These are phyloP conservation scores for Lasiurus cinereus DNA, from an alignment of 2,113 vertebrate species.

Conservation along the genomic window DNA sequence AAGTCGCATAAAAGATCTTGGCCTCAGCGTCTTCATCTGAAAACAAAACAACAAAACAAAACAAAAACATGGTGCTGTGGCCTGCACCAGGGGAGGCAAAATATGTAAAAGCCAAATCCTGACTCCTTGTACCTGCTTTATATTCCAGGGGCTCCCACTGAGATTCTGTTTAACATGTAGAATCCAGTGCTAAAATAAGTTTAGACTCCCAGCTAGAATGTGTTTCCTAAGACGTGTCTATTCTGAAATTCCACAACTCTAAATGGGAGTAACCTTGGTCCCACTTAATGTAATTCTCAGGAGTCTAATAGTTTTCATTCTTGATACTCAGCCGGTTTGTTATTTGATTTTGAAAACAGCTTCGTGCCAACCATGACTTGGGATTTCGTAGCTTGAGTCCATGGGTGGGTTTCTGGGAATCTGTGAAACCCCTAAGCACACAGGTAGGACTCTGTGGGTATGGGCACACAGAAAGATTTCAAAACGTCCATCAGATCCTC, in stretches of 20 bases:
- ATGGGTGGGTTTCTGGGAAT: not conserved
- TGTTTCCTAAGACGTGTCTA: not conserved
- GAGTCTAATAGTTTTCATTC: not conserved
- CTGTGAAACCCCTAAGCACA: not conserved
- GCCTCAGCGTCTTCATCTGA: not conserved
- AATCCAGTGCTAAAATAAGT: not conserved
- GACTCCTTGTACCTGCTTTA: not conserved
- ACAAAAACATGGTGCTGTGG: not conserved
- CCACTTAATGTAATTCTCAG: not conserved
- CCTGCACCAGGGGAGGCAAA: not conserved
- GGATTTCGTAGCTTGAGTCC: not conserved
- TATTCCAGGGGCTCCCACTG: not conserved
- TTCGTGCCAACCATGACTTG: not conserved
- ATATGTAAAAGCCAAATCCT: not conserved
- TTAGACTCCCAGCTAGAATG: not conserved
- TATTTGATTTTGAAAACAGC: constrained; percentile 9
- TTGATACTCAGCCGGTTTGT: not conserved
- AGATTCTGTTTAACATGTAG: not conserved
- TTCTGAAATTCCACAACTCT: not conserved
- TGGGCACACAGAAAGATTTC: not conserved
- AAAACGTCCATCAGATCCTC: not conserved
- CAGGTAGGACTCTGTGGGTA: not conserved
- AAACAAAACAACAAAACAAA: not conserved
- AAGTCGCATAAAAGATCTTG: not conserved
- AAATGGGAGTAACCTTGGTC: not conserved